phyloP scores from a whole-genome alignment of 35 echinoderm and acorn worm species.

The Chiridota heheva region DNA sequence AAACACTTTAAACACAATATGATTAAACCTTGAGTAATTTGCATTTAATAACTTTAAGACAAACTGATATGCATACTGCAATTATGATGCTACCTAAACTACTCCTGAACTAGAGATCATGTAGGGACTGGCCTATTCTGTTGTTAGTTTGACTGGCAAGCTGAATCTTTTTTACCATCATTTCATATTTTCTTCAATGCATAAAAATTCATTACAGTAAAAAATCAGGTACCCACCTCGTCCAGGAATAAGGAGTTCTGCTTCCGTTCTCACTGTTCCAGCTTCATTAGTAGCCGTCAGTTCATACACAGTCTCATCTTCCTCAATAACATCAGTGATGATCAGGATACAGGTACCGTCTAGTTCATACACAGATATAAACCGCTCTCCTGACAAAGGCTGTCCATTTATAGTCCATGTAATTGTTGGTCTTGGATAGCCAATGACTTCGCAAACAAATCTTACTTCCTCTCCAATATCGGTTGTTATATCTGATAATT shows the following conservation, averaged over 20 bases:
- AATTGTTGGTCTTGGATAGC: conserved; percentile 50
- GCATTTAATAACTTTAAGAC: no score
- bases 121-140: no score
- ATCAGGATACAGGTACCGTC: conserved; percentile 77
- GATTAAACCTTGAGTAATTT: no score
- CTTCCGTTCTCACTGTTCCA: conserved; percentile 67
- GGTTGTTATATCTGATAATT: conserved; percentile 30
- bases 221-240: conserved; percentile 61
- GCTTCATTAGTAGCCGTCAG: conserved; percentile 72
- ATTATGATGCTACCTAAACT: no score
- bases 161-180: no score
- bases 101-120: no score
- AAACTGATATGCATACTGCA: no score
- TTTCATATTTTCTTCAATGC: no score
- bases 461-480: background rate
- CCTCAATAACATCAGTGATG: conserved; percentile 72
- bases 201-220: no score
- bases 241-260: conserved; percentile 71
- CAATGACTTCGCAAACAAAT: conserved; percentile 49
- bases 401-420: conserved; percentile 56
- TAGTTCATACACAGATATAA: conserved; percentile 63
- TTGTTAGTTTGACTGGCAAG: no score
- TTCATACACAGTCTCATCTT: conserved; percentile 85
- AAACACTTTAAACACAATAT: no score
- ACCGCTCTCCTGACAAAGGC: conserved; percentile 53